Evolutionary conservation across 92 coral and sea anemone species (phyloP), one percentile per base, ranked within the genome.

Genomic region (Umimayanthus kanabou): DNA sequence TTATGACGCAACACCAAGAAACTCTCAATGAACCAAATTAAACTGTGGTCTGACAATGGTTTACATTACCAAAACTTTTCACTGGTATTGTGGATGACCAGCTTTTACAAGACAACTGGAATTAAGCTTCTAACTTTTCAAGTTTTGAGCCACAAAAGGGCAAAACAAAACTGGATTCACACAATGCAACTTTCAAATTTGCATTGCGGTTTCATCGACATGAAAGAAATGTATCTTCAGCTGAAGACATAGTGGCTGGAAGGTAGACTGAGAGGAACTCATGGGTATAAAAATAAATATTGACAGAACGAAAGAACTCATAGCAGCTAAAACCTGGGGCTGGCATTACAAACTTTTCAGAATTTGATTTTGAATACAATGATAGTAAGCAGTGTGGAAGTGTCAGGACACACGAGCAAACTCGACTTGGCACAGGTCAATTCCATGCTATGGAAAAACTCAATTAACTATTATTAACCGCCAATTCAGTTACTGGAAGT

Each of bases 71-170:
- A 79, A 79, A 89, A 85, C 73, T 79, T 89, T 14, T 89, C 82
- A 37, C 39, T 89, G 16, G 79, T 89, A 26, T 39, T 85, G 29
- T 85, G 89, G 89, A 42, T 89, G 39, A 89, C 79, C 39, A 76
- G 57, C 29, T 85, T 85, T 76, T 30, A 66, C 14, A 84, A 85
- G n/a, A 58, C 78, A 37, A 79, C 89, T 22, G 71, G 61, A 10
- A 49, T 89, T 4, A 79, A 66, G 10, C 43, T 82, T 20, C 30
- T n/a, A 57, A 65, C 81, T 80, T 79, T 29, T 85, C 89, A 28
- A 85, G 78, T 77, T 85, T 89, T 67, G 92, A 89, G 70, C 82
- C 92, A 20, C 89, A 85, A 39, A 89, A 85, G 72, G 92, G 89
- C 3, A 89, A 89, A 82, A 89, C 86, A 13, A 85, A 87, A 6